Percentiles rank a stretch among this genome's conserved stretches.
phyloP scores from a whole-genome alignment of 1,140 invertebrate genomes.

The Nixonia krombeini region DNA sequence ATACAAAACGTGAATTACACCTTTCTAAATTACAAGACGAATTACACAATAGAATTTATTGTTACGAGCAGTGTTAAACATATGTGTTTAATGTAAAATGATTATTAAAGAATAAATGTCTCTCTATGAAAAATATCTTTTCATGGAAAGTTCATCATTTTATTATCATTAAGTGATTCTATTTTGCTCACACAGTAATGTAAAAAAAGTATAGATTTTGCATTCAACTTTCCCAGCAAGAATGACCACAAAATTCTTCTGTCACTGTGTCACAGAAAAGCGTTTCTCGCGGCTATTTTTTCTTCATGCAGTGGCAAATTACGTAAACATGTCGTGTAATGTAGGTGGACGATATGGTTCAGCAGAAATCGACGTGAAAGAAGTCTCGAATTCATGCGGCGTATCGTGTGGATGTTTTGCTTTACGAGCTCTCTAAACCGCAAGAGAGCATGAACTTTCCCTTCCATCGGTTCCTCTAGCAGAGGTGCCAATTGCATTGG shows the following conservation, averaged over 20 bases:
- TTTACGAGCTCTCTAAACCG: conserved; percentile 38
- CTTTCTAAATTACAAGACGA: too few species aligned
- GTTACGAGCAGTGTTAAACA: too few species aligned
- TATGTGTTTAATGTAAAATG: too few species aligned
- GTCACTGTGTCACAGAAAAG: neutral
- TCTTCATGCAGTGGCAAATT: neutral
- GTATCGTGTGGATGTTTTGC: conserved; percentile 25
- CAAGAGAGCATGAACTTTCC: conserved; percentile 35
- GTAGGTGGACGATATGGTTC: conserved; percentile 10
- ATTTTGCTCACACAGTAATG: too few species aligned
- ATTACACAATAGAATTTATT: too few species aligned
- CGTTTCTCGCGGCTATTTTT: neutral
- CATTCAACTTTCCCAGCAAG: neutral
- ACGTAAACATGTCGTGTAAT: conserved; percentile 7
- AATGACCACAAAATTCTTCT: neutral
- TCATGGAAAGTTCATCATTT: too few species aligned
- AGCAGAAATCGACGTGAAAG: conserved; percentile 3
- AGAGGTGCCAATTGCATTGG: conserved; percentile 23
- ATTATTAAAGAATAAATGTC: too few species aligned
- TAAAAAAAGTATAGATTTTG: too few species aligned
- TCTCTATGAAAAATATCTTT: too few species aligned
- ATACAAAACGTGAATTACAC: too few species aligned
- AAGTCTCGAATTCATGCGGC: conserved; percentile 12
- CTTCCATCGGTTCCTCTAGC: conserved; percentile 9
- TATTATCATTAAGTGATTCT: too few species aligned